phyloP scores from a whole-genome alignment of 2,797 vertebrate species.

The Chaetodon trifasciatus region DNA sequence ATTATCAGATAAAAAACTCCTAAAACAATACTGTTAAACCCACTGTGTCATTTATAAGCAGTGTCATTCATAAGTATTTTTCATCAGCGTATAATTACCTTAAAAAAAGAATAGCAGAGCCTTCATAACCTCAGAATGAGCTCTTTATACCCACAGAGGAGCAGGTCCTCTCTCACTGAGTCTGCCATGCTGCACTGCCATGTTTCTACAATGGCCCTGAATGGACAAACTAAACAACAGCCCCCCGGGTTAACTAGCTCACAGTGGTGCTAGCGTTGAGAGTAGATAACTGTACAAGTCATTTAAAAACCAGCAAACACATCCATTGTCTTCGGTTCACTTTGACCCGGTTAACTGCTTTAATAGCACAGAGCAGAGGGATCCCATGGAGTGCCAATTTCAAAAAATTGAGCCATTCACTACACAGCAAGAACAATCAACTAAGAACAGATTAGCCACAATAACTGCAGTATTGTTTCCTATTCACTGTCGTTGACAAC shows the following conservation, averaged over 20 bases:
- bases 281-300: not conserved
- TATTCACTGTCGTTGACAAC: not conserved
- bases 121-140: no score
- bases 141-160: no score
- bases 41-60: not conserved
- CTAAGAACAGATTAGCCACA: conserved; percentile 19
- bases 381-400: not conserved
- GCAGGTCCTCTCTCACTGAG: no score
- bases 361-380: conserved; percentile 5
- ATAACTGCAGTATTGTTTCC: conserved; percentile 22
- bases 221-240: no score
- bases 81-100: no score
- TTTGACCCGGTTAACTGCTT: conserved; percentile 23
- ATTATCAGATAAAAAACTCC: not conserved
- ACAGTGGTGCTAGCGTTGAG: no score
- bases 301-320: conserved; percentile 1
- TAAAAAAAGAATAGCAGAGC: no score
- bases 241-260: no score
- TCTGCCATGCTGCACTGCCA: no score
- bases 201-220: no score
- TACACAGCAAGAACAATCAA: conserved; percentile 35
- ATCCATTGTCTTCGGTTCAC: not conserved
- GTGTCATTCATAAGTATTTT: no score
- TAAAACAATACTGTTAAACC: not conserved
- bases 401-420: conserved; percentile 20